Conservation (phyloP, 2,888 invertebrate species). For the Pediacus dermestoides region DNA sequence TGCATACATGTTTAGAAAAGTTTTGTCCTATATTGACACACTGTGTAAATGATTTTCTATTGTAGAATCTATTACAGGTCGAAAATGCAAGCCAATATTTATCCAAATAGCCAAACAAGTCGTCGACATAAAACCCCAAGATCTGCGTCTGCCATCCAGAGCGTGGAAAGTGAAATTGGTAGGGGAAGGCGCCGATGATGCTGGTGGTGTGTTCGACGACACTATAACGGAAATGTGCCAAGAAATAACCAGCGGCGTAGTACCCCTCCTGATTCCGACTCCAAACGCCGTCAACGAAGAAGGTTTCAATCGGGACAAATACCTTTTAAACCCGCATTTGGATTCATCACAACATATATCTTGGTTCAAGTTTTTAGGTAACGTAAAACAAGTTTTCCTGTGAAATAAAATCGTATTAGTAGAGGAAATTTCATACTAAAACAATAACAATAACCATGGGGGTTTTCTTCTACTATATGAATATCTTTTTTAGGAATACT, state of each 20-base stretch:
- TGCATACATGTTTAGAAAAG: background rate
- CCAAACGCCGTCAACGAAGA: constrained; percentile 61
- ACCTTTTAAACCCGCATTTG: constrained; percentile 58
- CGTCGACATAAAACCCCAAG: constrained; percentile 55
- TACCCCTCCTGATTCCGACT: constrained; percentile 59
- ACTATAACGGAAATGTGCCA: constrained; percentile 67
- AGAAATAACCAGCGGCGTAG: constrained; percentile 57
- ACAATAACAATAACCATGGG: too few species aligned
- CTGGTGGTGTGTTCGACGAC: constrained; percentile 67
- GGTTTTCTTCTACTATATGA: background rate
- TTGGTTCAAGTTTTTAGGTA: constrained; percentile 61
- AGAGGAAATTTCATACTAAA: background rate
- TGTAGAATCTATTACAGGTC: constrained; percentile 32
- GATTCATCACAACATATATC: constrained; percentile 54
- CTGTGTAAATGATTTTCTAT: background rate
- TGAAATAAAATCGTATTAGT: too few species aligned
- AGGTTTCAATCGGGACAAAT: constrained; percentile 61
- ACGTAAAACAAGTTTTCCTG: constrained; percentile 15
- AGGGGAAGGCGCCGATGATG: constrained; percentile 66
- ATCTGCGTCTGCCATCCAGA: constrained; percentile 58
- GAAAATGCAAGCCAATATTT: constrained; percentile 58
- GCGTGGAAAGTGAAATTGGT: constrained; percentile 66
- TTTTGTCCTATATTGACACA: background rate
- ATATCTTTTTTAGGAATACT: constrained; percentile 51
- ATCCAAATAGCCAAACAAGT: constrained; percentile 63